Conservation (phyloP, 1,140 invertebrate species). For the Aradophagus sp. region DNA sequence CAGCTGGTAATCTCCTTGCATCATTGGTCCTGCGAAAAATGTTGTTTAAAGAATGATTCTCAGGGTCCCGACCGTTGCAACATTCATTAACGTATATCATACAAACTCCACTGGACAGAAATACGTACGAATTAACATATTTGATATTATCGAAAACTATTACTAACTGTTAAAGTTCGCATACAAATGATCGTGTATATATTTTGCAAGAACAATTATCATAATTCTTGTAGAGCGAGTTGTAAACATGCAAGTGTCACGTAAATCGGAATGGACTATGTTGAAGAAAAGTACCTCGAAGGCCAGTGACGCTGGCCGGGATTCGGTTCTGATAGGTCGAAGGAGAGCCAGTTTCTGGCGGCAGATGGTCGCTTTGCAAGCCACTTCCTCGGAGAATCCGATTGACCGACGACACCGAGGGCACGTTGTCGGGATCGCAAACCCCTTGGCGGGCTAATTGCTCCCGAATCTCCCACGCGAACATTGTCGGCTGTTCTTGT, state of each 20-base stretch:
- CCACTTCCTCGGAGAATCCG: slow-evolving; percentile 92
- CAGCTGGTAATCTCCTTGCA: slow-evolving; percentile 72
- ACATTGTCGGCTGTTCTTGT: slow-evolving; percentile 93
- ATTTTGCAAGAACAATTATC: too few relatives aligned
- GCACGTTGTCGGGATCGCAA: slow-evolving; percentile 90
- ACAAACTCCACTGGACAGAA: too few relatives aligned
- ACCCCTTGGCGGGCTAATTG: slow-evolving; percentile 87
- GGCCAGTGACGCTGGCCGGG: slow-evolving; percentile 53
- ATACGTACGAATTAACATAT: too few relatives aligned
- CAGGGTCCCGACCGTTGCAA: too few relatives aligned
- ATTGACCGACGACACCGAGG: slow-evolving; percentile 96
- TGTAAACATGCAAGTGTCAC: too few relatives aligned
- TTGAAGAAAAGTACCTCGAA: slow-evolving; percentile 61
- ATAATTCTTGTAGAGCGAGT: too few relatives aligned
- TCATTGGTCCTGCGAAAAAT: slow-evolving; percentile 63
- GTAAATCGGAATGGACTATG: too few relatives aligned
- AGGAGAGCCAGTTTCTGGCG: slow-evolving; percentile 63
- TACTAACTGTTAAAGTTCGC: too few relatives aligned
- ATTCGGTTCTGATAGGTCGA: slow-evolving; percentile 58
- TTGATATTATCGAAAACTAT: too few relatives aligned
- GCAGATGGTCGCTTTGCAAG: slow-evolving; percentile 68
- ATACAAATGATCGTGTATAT: too few relatives aligned
- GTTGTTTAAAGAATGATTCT: too few relatives aligned
- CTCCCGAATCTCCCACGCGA: slow-evolving; percentile 95
- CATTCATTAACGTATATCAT: too few relatives aligned